These are phyloP conservation scores for Pteria penguin DNA, from an alignment of 2,888 invertebrate species.

Conservation along the genomic window DNA sequence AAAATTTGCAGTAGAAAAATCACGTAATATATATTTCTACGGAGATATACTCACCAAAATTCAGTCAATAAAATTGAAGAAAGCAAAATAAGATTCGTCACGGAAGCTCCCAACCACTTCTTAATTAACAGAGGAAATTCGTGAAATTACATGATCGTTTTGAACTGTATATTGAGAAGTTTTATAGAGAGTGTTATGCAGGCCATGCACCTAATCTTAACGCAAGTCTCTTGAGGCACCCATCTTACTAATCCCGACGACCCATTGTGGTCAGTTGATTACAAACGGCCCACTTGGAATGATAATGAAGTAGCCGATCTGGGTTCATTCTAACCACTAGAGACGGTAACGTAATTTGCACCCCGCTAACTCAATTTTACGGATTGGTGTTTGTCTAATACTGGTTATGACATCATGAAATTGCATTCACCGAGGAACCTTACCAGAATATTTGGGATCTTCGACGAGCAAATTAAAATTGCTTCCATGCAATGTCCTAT, in stretches of 20 bases:
- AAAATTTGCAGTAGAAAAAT: too few species aligned
- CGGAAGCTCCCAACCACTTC: neutral
- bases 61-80: too few species aligned
- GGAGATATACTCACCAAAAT: too few species aligned
- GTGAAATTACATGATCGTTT: neutral
- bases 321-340: neutral
- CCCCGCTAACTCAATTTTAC: neutral
- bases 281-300: neutral
- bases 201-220: neutral
- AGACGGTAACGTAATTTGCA: constrained; percentile 11
- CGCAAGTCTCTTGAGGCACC: neutral
- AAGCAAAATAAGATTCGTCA: neutral
- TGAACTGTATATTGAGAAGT: too few species aligned
- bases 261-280: neutral
- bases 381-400: neutral
- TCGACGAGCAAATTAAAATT: too few species aligned
- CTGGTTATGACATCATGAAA: neutral
- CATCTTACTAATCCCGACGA: neutral
- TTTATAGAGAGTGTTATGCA: neutral
- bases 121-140: neutral
- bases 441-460: neutral
- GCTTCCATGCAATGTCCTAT: too few species aligned
- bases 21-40: too few species aligned
- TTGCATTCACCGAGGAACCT: neutral
- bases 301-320: constrained; percentile 4